Conservation (phyloP, 2,797 vertebrate genomes). For the Chanos chanos region DNA sequence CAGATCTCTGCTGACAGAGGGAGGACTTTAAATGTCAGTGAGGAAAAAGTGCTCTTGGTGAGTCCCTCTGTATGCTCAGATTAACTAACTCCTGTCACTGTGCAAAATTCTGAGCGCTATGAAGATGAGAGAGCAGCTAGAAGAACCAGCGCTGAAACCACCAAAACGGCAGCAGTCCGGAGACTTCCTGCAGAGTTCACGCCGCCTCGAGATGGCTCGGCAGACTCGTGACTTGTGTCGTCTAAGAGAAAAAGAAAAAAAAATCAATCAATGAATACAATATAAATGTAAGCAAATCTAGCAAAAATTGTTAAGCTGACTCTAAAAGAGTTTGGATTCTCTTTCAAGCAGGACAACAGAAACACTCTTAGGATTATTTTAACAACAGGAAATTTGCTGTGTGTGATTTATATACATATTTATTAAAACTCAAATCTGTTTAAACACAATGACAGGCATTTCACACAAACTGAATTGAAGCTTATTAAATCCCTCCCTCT, state of each 20-base stretch:
- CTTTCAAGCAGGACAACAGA: too few relatives aligned
- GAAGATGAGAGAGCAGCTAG: constrained; percentile 86
- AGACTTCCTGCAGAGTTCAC: constrained; percentile 73
- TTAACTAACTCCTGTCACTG: constrained; percentile 23
- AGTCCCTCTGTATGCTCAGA: constrained; percentile 35
- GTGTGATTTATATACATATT: too few relatives aligned
- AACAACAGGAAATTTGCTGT: too few relatives aligned
- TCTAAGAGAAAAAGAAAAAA: constrained; percentile 66
- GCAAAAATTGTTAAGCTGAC: too few relatives aligned
- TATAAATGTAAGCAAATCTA: neutral
- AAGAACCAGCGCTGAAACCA: constrained; percentile 82
- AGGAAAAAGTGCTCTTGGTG: constrained; percentile 44
- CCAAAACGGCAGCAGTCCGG: constrained; percentile 75
- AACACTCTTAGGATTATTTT: too few relatives aligned
- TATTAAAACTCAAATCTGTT: too few relatives aligned
- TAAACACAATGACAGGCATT: too few relatives aligned
- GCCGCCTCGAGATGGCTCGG: constrained; percentile 88
- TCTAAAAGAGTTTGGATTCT: too few relatives aligned
- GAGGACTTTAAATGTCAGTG: constrained; percentile 30
- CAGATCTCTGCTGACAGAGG: constrained; percentile 20
- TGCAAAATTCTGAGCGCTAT: constrained; percentile 78
- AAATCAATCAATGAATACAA: neutral
- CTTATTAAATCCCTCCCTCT: too few relatives aligned
- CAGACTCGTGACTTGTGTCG: constrained; percentile 93
- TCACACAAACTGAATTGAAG: too few relatives aligned